Conservation (phyloP, 2,888 invertebrate species). For the Altica lythri region DNA sequence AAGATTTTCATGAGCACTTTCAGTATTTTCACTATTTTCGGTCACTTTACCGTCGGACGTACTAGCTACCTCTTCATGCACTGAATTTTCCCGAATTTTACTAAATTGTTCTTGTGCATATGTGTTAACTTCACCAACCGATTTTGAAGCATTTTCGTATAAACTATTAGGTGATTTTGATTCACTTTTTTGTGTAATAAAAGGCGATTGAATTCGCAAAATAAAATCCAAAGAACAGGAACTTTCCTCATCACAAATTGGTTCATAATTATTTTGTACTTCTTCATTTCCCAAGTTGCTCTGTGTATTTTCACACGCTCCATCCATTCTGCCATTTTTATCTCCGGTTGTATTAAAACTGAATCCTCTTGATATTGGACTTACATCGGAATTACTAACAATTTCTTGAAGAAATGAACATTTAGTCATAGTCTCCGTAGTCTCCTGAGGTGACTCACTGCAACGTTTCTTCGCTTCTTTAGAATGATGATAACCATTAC, state of each 20-base stretch:
- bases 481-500: not conserved
- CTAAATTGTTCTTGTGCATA: constrained; percentile 1
- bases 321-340: constrained; percentile 38
- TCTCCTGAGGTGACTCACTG: constrained; percentile 32
- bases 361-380: constrained; percentile 19
- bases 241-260: constrained; percentile 37
- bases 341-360: constrained; percentile 8
- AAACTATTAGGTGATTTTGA: constrained; percentile 5
- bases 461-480: constrained; percentile 21
- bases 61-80: not conserved
- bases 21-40: constrained; percentile 4
- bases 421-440: constrained; percentile 29
- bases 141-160: too few species aligned
- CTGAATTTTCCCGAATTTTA: constrained; percentile 5
- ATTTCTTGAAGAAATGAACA: constrained; percentile 23
- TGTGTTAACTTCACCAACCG: not conserved
- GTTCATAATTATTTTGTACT: constrained; percentile 30
- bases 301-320: constrained; percentile 17
- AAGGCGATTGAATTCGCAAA: constrained; percentile 47
- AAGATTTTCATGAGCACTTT: constrained; percentile 5
- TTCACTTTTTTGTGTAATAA: constrained; percentile 36
- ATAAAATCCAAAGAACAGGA: constrained; percentile 47
- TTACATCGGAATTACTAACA: constrained; percentile 16
- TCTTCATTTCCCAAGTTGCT: constrained; percentile 27
- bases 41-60: not conserved